phyloP scores from a whole-genome alignment of 1,140 invertebrate genomes.

The Grapholita molesta region DNA sequence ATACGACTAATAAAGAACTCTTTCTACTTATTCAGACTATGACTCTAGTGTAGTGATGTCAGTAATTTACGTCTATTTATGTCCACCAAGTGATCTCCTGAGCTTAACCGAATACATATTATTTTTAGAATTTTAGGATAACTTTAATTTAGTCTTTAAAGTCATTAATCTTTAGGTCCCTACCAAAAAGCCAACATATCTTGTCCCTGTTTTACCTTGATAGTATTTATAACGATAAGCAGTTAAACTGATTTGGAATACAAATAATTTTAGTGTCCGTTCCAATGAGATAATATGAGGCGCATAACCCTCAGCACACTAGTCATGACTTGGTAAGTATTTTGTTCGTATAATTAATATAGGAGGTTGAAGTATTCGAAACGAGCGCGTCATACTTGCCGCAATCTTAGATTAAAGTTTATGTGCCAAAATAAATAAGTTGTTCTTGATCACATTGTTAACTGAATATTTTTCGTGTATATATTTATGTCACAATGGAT shows the following conservation, averaged over 20 bases:
- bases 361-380: not conserved
- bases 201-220: not conserved
- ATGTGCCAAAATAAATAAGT: not conserved
- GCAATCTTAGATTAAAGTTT: not conserved
- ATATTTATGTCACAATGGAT: not conserved
- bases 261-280: not conserved
- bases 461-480: not conserved
- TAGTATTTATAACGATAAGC: not conserved
- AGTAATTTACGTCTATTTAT: not conserved
- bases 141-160: not conserved
- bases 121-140: not conserved
- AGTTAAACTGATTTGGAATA: not conserved
- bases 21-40: constrained; percentile 8
- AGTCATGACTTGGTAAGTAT: not conserved
- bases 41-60: not conserved
- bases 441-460: not conserved
- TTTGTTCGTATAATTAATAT: not conserved
- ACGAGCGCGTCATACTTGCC: not conserved
- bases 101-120: constrained; percentile 12
- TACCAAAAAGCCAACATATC: constrained; percentile 4
- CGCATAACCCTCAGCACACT: not conserved
- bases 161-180: not conserved
- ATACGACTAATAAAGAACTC: constrained; percentile 50
- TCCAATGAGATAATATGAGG: not conserved
- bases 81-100: constrained; percentile 34